Conservation (phyloP, 2,888 invertebrate genomes). For the Crioceris asparagi region DNA sequence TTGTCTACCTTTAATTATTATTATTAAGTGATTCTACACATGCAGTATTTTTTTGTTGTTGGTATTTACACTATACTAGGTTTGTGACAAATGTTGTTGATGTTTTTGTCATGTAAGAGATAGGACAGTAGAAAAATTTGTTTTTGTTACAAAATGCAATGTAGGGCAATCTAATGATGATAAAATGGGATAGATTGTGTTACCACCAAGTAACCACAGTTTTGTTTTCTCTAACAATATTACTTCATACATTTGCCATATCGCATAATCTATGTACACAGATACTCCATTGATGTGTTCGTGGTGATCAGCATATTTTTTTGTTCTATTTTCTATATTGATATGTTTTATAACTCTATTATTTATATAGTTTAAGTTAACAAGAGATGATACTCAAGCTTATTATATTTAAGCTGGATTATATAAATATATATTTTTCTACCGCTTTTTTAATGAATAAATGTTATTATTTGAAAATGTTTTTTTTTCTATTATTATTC, state of each 20-base stretch:
- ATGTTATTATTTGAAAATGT: too few species aligned
- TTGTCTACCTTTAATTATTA: neutral
- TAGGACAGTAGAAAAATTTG: too few species aligned
- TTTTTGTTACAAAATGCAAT: too few species aligned
- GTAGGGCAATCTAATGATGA: too few species aligned
- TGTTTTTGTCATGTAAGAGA: too few species aligned
- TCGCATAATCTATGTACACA: slow-evolving; percentile 8
- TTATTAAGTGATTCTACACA: slow-evolving; percentile 8
- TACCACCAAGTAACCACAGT: too few species aligned
- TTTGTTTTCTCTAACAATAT: neutral
- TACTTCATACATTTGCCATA: slow-evolving; percentile 12
- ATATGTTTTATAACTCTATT: slow-evolving; percentile 7
- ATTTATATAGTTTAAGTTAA: slow-evolving; percentile 12
- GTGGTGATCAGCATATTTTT: slow-evolving; percentile 15
- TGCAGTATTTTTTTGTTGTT: slow-evolving; percentile 11
- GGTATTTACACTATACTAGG: neutral
- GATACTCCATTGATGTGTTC: slow-evolving; percentile 23
- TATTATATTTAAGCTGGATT: too few species aligned
- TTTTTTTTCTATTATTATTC: too few species aligned
- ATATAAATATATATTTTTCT: slow-evolving; percentile 6
- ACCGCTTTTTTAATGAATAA: too few species aligned
- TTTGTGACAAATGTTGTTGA: slow-evolving; percentile 1
- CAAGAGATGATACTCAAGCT: slow-evolving; percentile 12
- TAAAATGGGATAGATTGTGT: too few species aligned
- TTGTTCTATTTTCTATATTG: slow-evolving; percentile 11